These are phyloP conservation scores for Drosophila suboccidentalis DNA, from an alignment of 2,888 invertebrate species.

Conservation along the genomic window DNA sequence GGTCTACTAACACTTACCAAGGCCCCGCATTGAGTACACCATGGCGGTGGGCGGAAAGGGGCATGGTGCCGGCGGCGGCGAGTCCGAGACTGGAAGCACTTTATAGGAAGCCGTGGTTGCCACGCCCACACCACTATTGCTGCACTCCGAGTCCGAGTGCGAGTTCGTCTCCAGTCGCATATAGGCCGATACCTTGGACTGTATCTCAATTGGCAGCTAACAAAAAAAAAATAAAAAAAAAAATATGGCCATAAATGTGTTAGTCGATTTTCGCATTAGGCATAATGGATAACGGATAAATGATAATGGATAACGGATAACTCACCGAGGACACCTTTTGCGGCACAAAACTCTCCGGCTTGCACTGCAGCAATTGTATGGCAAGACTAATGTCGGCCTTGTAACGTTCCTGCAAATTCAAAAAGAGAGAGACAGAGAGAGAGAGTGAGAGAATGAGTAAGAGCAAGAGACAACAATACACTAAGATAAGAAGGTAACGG, in stretches of 20 bases:
- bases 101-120: conserved; percentile 85
- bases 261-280: neutral
- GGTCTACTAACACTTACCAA: conserved; percentile 86
- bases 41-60: conserved; percentile 94
- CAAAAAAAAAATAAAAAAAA: neutral
- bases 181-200: conserved; percentile 94
- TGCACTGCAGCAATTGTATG: conserved; percentile 97
- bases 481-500: conserved; percentile 63
- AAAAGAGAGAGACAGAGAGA: no score
- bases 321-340: conserved; percentile 96
- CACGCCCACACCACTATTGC: conserved; percentile 85
- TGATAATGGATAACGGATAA: conserved; percentile 57
- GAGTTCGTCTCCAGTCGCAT: conserved; percentile 85
- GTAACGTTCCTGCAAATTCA: conserved; percentile 92
- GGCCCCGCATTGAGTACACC: conserved; percentile 89
- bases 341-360: conserved; percentile 96
- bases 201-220: conserved; percentile 95
- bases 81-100: conserved; percentile 86
- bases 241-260: neutral
- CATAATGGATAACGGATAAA: neutral
- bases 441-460: neutral
- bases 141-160: conserved; percentile 85
- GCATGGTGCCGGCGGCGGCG: conserved; percentile 84
- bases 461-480: conserved; percentile 37
- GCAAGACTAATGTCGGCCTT: conserved; percentile 97